A percentile compares a stretch with the other conserved stretches of the same genome.
Conservation (phyloP, 2,888 invertebrate genomes). For the Lutraria lutraria region DNA sequence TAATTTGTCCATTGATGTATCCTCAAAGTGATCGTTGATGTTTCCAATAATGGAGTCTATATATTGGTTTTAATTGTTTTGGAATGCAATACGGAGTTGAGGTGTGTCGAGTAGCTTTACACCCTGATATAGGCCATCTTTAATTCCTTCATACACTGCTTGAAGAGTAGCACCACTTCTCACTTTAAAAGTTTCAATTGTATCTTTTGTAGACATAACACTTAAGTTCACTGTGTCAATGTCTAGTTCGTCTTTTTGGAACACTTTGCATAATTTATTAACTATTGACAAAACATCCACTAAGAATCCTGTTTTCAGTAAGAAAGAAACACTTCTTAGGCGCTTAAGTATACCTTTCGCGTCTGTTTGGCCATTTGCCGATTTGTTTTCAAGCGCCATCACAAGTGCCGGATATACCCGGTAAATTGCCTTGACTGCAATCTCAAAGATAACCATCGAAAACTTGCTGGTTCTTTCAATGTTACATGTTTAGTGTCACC, state of each 20-base stretch:
- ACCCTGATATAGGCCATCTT: constrained; percentile 37
- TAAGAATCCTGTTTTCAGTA: constrained; percentile 46
- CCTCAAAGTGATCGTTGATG: constrained; percentile 49
- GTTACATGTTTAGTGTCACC: constrained; percentile 43
- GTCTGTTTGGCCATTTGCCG: constrained; percentile 27
- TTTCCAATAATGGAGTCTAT: constrained; percentile 41
- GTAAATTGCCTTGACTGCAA: constrained; percentile 49
- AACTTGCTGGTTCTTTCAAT: constrained; percentile 60
- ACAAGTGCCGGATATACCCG: constrained; percentile 51
- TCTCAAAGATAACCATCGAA: constrained; percentile 52
- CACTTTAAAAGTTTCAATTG: constrained; percentile 32
- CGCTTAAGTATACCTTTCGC: constrained; percentile 48
- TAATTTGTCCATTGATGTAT: constrained; percentile 49
- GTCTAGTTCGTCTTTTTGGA: constrained; percentile 47
- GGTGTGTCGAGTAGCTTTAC: constrained; percentile 48
- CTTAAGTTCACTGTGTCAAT: constrained; percentile 35
- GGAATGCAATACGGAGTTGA: constrained; percentile 44
- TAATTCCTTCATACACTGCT: constrained; percentile 4
- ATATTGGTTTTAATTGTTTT: constrained; percentile 36
- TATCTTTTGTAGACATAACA: constrained; percentile 23
- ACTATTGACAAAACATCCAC: constrained; percentile 33
- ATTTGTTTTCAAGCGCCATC: constrained; percentile 11
- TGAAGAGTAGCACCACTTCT: constrained; percentile 30
- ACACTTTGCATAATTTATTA: constrained; percentile 36
- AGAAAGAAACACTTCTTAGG: constrained; percentile 38